A percentile compares a stretch with the other conserved stretches of the same genome.
phyloP scores from a whole-genome alignment of 2,888 invertebrate species.

The Tetheella fluctuosa region DNA sequence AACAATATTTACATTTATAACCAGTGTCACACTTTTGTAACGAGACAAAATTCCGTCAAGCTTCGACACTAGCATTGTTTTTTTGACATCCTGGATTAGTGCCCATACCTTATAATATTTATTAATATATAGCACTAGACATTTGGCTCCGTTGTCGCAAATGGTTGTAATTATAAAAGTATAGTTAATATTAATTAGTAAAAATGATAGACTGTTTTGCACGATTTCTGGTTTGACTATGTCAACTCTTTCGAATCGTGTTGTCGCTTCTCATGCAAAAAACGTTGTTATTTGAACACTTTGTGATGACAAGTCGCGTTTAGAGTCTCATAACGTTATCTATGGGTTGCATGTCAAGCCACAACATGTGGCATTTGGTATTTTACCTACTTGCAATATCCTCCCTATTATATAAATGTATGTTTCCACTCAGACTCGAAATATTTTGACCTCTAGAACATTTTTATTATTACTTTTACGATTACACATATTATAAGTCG shows the following conservation, averaged over 20 bases:
- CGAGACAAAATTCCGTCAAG: too few relatives aligned
- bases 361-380: constrained; percentile 53
- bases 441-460: constrained; percentile 78
- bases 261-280: constrained; percentile 54
- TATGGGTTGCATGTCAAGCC: constrained; percentile 47
- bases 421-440: constrained; percentile 72
- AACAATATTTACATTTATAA: constrained; percentile 34
- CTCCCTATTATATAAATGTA: constrained; percentile 58
- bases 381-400: constrained; percentile 62
- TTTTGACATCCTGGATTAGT: constrained; percentile 64
- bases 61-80: constrained; percentile 48
- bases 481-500: constrained; percentile 78
- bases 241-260: constrained; percentile 43
- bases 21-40: not conserved
- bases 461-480: constrained; percentile 81
- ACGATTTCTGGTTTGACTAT: constrained; percentile 69
- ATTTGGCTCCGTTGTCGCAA: constrained; percentile 79
- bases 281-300: constrained; percentile 51
- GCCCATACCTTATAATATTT: constrained; percentile 69
- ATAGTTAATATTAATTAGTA: constrained; percentile 75
- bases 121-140: constrained; percentile 73
- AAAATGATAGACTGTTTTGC: constrained; percentile 82
- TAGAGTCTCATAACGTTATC: constrained; percentile 25
- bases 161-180: constrained; percentile 81
- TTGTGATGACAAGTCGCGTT: constrained; percentile 70